Base-by-base conservation (phyloP, 2,113 vertebrate genomes). In the Aramus guarauna region DNA sequence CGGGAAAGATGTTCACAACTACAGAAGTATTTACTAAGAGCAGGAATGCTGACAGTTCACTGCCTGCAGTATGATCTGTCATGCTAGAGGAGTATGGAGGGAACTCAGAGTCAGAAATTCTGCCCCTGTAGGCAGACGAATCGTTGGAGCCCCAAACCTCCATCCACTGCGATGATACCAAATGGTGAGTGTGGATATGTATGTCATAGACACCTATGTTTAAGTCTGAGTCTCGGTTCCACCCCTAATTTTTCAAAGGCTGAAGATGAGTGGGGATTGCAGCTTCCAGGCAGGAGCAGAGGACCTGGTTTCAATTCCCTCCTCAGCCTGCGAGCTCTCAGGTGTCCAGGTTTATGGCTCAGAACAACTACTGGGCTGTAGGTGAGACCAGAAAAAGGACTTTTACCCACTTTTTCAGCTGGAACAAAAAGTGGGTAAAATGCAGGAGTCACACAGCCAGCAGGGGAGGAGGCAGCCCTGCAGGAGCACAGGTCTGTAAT, bases 1-100 rank as follows among this genome's bases (percentile, higher is more conserved):
- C 47, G 26, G 22, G 50, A 77, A 59, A 39, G 53, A 36, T 29
- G 17, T 22, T 48, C 39, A 24, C 66, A 78, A 3, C 16, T 55
- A 24, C 1, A 14, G 47, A n/a, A 80, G 53, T 48, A 13, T 24
- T 86, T 47, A 20, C 30, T 45, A 39, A 11, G 27, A 58, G 34
- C 12, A 19, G 2, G 10, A 81, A 12, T 0, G 1, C 16, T 43
- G 30, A 9, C 45, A 39, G 5, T 9, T 55, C n/a, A 6, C 7
- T 21, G 68, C 26, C 26, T 47, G 9, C 39, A 39, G 15, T 12
- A 15, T 30, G 15, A 71, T 37, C 56, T 71, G 50, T 39, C 14
- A 2, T 8, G 21, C 62, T 47, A 22, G 36, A 48, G 30, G 30
- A 47, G 23, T 18, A 36, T 2, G 1, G 53, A 39, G 50, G 63